These are phyloP conservation scores for Folsomia candida DNA, from an alignment of 2,888 invertebrate genomes.

Conservation along the genomic window DNA sequence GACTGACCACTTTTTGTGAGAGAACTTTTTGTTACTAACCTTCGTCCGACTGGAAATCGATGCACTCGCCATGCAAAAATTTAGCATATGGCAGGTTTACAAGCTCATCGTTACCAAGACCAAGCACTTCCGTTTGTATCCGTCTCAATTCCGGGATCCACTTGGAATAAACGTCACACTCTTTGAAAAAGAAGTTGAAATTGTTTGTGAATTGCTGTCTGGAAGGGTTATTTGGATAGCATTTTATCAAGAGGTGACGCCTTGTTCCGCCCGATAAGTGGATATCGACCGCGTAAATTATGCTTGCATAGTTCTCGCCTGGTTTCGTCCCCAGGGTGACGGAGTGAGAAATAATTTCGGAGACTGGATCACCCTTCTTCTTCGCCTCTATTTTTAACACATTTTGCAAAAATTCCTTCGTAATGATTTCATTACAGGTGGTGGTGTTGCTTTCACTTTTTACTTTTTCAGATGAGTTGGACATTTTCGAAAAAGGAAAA, in stretches of 20 bases:
- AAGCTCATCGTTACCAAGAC: no score
- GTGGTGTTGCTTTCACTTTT: no score
- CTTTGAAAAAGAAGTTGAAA: neutral
- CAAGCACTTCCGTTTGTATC: slow-evolving; percentile 23
- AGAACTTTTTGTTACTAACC: no score
- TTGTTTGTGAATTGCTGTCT: neutral
- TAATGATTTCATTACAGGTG: neutral
- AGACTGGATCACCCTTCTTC: neutral
- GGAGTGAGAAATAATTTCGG: neutral
- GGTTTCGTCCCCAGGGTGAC: neutral
- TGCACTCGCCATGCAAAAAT: neutral
- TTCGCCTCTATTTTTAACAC: neutral
- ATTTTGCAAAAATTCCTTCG: neutral
- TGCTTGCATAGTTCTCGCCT: slow-evolving; percentile 2
- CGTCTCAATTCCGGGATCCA: slow-evolving; percentile 22
- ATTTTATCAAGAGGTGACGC: neutral
- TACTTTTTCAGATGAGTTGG: no score
- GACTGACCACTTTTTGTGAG: no score
- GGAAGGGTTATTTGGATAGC: neutral
- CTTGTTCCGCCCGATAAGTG: neutral
- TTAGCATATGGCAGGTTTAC: slow-evolving; percentile 1
- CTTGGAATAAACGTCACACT: slow-evolving; percentile 18
- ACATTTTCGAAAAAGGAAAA: no score
- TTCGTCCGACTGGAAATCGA: slow-evolving; percentile 12
- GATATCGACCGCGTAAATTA: neutral